phyloP scores from a whole-genome alignment of 2,797 vertebrate species.

The Lepilemur ruficaudatus region DNA sequence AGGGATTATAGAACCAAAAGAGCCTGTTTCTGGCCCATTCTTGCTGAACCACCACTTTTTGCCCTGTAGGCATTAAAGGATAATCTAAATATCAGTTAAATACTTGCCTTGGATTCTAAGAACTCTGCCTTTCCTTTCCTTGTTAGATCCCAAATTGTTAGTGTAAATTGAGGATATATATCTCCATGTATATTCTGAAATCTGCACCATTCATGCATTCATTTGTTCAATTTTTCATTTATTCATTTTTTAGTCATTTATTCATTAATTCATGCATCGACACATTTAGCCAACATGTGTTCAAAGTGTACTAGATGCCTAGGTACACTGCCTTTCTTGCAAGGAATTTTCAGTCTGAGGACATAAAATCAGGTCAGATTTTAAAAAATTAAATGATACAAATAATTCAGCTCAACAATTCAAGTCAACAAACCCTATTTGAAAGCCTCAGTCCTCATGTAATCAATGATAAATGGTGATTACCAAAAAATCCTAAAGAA shows the following conservation, averaged over 20 bases:
- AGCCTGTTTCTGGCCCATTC: neutral
- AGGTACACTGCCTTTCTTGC: neutral
- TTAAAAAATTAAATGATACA: slow-evolving; percentile 29
- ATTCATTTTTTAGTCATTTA: neutral
- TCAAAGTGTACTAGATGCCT: neutral
- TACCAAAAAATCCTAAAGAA: neutral
- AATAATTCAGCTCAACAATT: slow-evolving; percentile 9
- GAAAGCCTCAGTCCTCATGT: neutral
- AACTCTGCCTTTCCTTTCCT: slow-evolving; percentile 1
- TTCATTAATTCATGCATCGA: neutral
- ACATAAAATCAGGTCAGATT: neutral
- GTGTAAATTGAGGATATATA: neutral
- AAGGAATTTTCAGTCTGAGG: neutral
- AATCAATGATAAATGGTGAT: neutral
- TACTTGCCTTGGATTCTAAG: slow-evolving; percentile 17
- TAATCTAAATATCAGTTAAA: slow-evolving; percentile 1
- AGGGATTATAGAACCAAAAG: slow-evolving; percentile 34
- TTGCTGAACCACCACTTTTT: slow-evolving; percentile 23
- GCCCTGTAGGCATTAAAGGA: slow-evolving; percentile 50
- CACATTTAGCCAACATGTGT: neutral
- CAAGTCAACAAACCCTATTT: neutral
- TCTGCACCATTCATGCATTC: neutral
- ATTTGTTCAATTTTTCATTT: neutral
- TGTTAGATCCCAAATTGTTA: neutral
- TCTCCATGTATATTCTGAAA: neutral